Evolutionary conservation across 2,113 vertebrate species (phyloP).

Genomic region (Columba janthina): DNA sequence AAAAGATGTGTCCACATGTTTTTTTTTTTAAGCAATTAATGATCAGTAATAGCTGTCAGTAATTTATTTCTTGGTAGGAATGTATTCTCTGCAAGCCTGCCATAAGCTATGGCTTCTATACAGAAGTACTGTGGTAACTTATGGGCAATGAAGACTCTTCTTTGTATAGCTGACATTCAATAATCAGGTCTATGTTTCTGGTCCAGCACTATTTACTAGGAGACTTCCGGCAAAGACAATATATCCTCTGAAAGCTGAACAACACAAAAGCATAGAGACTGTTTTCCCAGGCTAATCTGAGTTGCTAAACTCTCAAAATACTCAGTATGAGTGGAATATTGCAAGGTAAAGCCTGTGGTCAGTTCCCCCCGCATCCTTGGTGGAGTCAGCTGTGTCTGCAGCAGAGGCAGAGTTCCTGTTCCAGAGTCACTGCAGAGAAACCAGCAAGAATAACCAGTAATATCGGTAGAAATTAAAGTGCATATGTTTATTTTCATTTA

Average conservation of each 20-base stretch:
- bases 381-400: background rate
- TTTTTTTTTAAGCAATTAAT: background rate
- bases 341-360: background rate
- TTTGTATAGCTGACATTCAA: background rate
- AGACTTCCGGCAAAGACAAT: background rate
- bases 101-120: background rate
- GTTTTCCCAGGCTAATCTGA: background rate
- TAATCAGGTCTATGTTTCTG: background rate
- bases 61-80: background rate
- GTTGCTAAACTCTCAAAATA: background rate
- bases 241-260: background rate
- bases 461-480: background rate
- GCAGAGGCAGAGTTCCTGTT: background rate
- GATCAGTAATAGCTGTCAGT: background rate
- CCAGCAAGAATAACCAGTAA: background rate
- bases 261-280: background rate
- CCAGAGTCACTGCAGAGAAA: background rate
- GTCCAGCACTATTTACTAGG: background rate
- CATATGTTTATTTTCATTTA: background rate
- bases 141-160: background rate
- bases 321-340: background rate
- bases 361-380: background rate
- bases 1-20: background rate
- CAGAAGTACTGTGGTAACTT: background rate
- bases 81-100: background rate